Evolutionary conservation across 1,140 invertebrate species (phyloP).

Genomic region (Drosophila leontia): DNA sequence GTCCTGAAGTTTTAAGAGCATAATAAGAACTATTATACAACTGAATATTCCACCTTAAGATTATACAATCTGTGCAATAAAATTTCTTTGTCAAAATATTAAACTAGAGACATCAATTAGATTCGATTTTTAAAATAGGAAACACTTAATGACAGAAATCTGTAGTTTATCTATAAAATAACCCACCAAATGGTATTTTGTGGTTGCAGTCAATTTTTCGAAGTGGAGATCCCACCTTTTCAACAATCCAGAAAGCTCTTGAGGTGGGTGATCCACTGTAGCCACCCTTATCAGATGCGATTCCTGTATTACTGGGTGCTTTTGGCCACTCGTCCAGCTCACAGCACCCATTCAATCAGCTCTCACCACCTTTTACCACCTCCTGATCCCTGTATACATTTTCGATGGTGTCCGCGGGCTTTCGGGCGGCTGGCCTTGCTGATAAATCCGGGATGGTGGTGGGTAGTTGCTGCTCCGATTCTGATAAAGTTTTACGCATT

Average conservation of each 20-base stretch:
- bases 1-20: no score
- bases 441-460: constrained; percentile 41
- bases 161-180: background rate
- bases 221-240: constrained; percentile 26
- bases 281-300: constrained; percentile 30
- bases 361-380: constrained; percentile 34
- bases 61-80: no score
- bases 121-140: background rate
- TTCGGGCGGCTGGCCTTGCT: constrained; percentile 21
- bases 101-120: background rate
- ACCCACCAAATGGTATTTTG: background rate
- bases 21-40: no score
- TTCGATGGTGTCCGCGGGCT: constrained; percentile 20
- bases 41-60: no score
- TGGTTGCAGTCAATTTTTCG: background rate
- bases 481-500: constrained; percentile 57
- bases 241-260: constrained; percentile 6
- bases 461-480: constrained; percentile 40
- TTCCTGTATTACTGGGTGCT: constrained; percentile 17
- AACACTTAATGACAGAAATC: background rate
- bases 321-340: constrained; percentile 2
- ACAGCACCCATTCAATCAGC: constrained; percentile 29
- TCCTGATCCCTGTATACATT: constrained; percentile 23
- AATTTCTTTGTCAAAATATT: no score
- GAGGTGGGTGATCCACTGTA: constrained; percentile 15